These are phyloP conservation scores for Tadarida brasiliensis DNA, from an alignment of 2,797 vertebrate species.

Conservation along the genomic window DNA sequence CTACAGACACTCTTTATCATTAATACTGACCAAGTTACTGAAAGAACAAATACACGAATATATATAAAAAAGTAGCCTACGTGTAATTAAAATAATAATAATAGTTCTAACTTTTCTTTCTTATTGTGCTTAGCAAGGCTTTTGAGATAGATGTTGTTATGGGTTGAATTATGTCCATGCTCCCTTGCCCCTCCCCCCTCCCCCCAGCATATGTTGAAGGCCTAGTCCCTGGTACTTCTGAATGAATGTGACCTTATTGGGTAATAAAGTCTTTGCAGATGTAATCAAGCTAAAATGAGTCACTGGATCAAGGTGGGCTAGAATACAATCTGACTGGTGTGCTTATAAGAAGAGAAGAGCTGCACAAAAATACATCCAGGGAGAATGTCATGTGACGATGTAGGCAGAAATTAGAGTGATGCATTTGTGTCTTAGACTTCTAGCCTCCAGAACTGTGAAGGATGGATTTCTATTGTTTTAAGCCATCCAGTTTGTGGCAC, in stretches of 20 bases:
- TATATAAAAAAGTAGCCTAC: background rate
- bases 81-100: constrained; percentile 7
- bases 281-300: background rate
- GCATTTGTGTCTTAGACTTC: background rate
- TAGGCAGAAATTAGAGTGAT: too few relatives aligned
- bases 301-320: background rate
- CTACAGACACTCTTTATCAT: background rate
- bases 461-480: background rate
- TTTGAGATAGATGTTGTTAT: background rate
- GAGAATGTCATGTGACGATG: background rate
- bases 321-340: background rate
- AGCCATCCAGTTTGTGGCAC: background rate
- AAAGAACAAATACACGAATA: background rate
- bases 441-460: background rate
- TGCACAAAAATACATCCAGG: background rate
- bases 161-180: background rate
- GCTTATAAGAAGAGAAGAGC: background rate
- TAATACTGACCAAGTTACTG: background rate
- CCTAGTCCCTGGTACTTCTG: background rate
- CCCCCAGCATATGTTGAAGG: background rate
- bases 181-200: fast-evolving
- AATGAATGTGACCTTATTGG: background rate
- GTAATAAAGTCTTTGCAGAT: background rate
- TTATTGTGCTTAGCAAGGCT: background rate
- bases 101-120: background rate